Evolutionary conservation across 2,888 invertebrate species (phyloP), one percentile per base, ranked within the genome.

Genomic region (Chromoteleia sp.): DNA sequence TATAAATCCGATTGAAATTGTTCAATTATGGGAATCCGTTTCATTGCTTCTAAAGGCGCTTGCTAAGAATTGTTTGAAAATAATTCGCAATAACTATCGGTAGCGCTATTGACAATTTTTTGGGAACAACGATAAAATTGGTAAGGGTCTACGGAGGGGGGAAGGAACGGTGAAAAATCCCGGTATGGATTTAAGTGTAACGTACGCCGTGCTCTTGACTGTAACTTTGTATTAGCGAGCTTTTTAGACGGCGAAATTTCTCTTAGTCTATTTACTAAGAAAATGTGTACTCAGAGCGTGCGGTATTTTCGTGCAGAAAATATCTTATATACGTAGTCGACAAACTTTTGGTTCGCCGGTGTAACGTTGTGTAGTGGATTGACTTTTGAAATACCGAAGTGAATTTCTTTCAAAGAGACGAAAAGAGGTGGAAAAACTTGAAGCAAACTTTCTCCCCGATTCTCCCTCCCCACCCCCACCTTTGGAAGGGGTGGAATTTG

Each of bases 251-350:
- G 56, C 10, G 45, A 30, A 48, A 45, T 70, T 70, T 70, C 45
- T 45, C 45, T 70, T 58, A 58, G 56, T 70, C 48, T 70, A 59
- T 70, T 70, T 70, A 33, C 39, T 50, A 39, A 50, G 58, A 50
- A 59, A 70, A 70, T 58, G 48, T 39, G 39, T 48, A 50, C 59
- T 56, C 29, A 56, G 33, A 56, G 45, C 8, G 17, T 10, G 56
- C 56, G 33, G 45, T 68, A 45, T 45, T 68, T 56, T 45, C 48
- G 58, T 48, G 70, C 70, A 70, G 70, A 59, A 70, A 59, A 59
- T 70, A 70, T 70, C 58, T n/a, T 48, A 39, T 48, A 59, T 67
- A 54, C 54, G 19, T 33, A 7, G 29, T 50, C 48, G 33, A 70
- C 21, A 70, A 70, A 70, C 50, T 58, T 70, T 70, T 21, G 58